These are phyloP conservation scores for Plagodis pulveraria DNA, from an alignment of 2,888 invertebrate genomes.

Conservation along the genomic window DNA sequence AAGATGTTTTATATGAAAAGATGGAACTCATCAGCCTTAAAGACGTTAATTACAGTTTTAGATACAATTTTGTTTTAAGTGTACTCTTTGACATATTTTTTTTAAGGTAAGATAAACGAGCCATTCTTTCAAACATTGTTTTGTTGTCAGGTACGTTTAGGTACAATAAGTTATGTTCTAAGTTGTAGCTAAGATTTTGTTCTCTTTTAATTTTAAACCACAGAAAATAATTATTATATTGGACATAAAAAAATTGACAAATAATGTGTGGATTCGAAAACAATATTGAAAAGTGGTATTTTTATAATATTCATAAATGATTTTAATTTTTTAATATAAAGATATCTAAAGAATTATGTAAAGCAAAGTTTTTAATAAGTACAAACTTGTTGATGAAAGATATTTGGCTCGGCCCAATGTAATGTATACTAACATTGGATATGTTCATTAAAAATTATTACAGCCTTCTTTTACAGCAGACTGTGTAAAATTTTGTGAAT, in stretches of 20 bases:
- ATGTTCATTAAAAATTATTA: slow-evolving; percentile 58
- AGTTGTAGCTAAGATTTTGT: slow-evolving; percentile 45
- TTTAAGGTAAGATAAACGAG: not conserved
- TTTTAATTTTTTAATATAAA: slow-evolving; percentile 61
- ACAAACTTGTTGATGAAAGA: slow-evolving; percentile 70
- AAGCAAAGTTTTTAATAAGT: slow-evolving; percentile 71
- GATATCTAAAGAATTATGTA: slow-evolving; percentile 51
- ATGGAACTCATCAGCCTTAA: slow-evolving; percentile 50
- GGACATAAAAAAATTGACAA: slow-evolving; percentile 56
- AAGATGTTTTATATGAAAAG: slow-evolving; percentile 64
- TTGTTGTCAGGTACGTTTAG: slow-evolving; percentile 32
- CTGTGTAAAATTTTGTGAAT: slow-evolving; percentile 58
- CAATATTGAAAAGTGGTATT: slow-evolving; percentile 74
- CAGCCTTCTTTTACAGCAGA: slow-evolving; percentile 48
- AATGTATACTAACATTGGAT: slow-evolving; percentile 63
- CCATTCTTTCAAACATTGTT: not conserved
- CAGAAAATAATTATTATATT: slow-evolving; percentile 47
- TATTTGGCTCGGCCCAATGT: slow-evolving; percentile 68
- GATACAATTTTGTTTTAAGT: slow-evolving; percentile 17
- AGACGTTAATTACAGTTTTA: slow-evolving; percentile 33
- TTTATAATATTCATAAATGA: slow-evolving; percentile 72
- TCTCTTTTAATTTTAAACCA: slow-evolving; percentile 46
- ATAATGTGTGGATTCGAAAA: slow-evolving; percentile 71
- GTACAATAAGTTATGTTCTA: slow-evolving; percentile 46
- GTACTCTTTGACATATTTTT: not conserved